Base-by-base conservation (phyloP, 2,797 vertebrate genomes). In the Coendou prehensilis region DNA sequence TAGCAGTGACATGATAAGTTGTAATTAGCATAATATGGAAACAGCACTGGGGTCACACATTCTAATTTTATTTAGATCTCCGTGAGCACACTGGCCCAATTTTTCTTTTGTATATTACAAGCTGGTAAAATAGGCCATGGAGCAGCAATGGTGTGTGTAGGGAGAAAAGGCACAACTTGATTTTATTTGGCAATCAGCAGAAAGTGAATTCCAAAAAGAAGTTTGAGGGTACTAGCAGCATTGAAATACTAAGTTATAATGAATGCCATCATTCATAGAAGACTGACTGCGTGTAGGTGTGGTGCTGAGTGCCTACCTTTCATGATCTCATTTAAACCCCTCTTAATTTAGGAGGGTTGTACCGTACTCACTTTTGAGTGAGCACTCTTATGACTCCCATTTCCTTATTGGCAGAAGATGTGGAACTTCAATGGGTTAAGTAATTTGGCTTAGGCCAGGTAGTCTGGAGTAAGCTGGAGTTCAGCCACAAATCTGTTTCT, bases 401-500 rank as follows among this genome's bases (percentile, higher is more conserved):
- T 94, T 88, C n/a, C 50, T 86, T 94, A 75, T 1, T 88, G 45
- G 28, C 28, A 75, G 83, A 91, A 14, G 26, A 86, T 56, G 13
- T n/a, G 5, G 30, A 52, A 91, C 54, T 94, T 14, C 85, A 83
- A 37, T 33, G 37, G 14, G 22, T 63, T 88, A 87, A 73, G 18
- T 57, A 59, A 91, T 71, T 75, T 92, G 33, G 18, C 20, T 85
- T 88, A 89, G 69, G 11, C 8, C 20, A 79, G 30, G 15, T 64
- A 75, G 61, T 67, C 81, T 83, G 5, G 81, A 57, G 45, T 57
- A n/a, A 95, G n/a, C 47, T 82, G 61, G 17, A 57, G 15, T 95
- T 94, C 37, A 91, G 69, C 41, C 47, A 93, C 75, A 69, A 56
- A 63, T 52, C 57, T 80, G 11, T 86, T 94, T 79, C n/a, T 83